Percentiles rank a stretch among this genome's conserved stretches.
These are phyloP conservation scores for Cyanistes caeruleus DNA, from an alignment of 2,113 vertebrate species.

Conservation along the genomic window DNA sequence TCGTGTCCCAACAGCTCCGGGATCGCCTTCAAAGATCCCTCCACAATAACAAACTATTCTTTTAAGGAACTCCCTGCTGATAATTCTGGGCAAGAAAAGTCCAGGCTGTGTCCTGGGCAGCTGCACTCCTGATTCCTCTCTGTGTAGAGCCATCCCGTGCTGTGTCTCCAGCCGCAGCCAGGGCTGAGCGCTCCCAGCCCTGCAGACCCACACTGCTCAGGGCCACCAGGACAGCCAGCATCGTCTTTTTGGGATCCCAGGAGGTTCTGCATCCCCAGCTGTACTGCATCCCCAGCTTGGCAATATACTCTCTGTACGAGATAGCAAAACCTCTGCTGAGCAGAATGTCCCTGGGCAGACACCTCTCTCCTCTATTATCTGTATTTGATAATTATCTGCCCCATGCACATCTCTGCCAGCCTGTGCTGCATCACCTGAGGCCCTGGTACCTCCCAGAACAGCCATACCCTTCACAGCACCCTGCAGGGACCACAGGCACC, in stretches of 20 bases:
- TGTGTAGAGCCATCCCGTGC: accelerated
- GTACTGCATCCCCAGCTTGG: neutral
- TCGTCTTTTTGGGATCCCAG: accelerated
- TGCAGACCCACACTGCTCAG: accelerated
- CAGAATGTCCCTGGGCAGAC: neutral
- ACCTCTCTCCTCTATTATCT: neutral
- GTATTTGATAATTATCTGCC: neutral
- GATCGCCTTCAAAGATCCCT: constrained; percentile 55
- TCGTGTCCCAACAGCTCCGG: constrained; percentile 67
- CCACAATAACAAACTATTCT: constrained; percentile 43
- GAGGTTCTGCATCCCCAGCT: neutral
- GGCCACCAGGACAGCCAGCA: accelerated
- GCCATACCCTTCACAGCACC: neutral
- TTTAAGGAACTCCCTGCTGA: neutral
- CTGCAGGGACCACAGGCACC: neutral
- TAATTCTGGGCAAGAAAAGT: neutral
- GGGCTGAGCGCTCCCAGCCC: accelerated
- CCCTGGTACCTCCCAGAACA: neutral
- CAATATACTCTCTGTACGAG: accelerated
- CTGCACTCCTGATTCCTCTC: accelerated
- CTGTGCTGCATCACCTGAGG: neutral
- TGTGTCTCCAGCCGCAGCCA: accelerated
- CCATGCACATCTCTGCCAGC: neutral
- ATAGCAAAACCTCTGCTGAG: neutral
- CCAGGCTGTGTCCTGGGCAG: neutral